Percentiles rank a stretch among this genome's conserved stretches.
phyloP scores from a whole-genome alignment of 1,140 invertebrate species.

The Plodia interpunctella region DNA sequence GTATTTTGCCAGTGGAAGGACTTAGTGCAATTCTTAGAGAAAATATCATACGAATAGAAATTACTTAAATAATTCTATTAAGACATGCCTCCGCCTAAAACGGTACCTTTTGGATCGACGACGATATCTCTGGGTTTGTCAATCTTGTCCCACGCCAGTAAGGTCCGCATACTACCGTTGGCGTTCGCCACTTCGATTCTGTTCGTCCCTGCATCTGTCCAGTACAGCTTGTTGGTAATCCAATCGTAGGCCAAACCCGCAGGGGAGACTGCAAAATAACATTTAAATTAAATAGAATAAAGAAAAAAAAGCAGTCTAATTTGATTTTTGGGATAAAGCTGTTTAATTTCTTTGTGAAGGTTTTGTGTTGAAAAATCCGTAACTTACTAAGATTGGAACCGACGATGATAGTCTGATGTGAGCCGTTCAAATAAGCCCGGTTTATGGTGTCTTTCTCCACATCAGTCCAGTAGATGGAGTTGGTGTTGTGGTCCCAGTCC shows the following conservation, averaged over 20 bases:
- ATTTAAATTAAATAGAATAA: too few relatives aligned
- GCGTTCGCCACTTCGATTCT: constrained; percentile 89
- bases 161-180: constrained; percentile 85
- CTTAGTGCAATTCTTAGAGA: too few relatives aligned
- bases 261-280: constrained; percentile 78
- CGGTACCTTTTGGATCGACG: constrained; percentile 85
- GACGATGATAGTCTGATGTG: constrained; percentile 83
- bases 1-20: too few relatives aligned
- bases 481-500: constrained; percentile 88
- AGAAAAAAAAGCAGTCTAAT: too few relatives aligned
- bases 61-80: too few relatives aligned
- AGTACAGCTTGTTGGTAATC: constrained; percentile 92
- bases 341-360: too few relatives aligned
- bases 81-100: not conserved
- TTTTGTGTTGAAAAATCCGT: not conserved
- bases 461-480: constrained; percentile 93
- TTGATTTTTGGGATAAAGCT: too few relatives aligned
- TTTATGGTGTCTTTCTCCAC: constrained; percentile 90
- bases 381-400: constrained; percentile 82
- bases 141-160: constrained; percentile 88
- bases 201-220: constrained; percentile 90
- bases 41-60: too few relatives aligned
- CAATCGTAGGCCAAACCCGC: constrained; percentile 90
- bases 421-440: constrained; percentile 86
- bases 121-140: constrained; percentile 91